Percentiles rank a stretch among this genome's conserved stretches.
Conservation (phyloP, 2,113 vertebrate genomes). For the Alethe diademata region DNA sequence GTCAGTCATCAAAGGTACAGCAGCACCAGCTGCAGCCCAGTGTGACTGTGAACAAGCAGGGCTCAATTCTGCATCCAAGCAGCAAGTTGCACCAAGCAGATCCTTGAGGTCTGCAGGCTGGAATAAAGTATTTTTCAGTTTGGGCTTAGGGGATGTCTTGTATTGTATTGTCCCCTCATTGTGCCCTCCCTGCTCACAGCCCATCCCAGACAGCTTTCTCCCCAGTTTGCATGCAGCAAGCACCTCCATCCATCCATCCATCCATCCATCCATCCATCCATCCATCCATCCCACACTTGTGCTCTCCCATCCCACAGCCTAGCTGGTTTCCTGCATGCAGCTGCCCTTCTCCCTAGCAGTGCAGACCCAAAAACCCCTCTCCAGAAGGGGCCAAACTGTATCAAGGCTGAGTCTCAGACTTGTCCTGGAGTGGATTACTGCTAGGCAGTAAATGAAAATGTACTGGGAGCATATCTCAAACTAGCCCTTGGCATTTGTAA, state of each 20-base stretch:
- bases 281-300: not conserved
- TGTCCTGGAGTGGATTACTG: not conserved
- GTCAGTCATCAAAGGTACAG: not conserved
- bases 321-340: not conserved
- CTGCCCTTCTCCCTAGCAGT: not conserved
- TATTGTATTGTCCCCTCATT: rapidly evolving
- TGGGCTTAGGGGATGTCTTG: not conserved
- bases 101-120: not conserved
- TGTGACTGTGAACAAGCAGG: not conserved
- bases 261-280: not conserved
- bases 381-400: not conserved
- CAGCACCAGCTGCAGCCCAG: not conserved
- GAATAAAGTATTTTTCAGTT: not conserved
- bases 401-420: not conserved
- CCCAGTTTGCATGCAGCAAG: rapidly evolving
- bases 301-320: not conserved
- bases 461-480: not conserved
- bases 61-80: not conserved
- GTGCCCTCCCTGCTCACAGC: not conserved
- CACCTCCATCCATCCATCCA: not conserved
- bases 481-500: not conserved
- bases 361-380: not conserved
- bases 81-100: not conserved
- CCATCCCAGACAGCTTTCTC: not conserved
- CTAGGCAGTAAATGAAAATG: not conserved